A percentile compares a stretch with the other conserved stretches of the same genome.
Conservation (phyloP, 2,113 vertebrate genomes). For the cat (Felis catus) region DNA sequence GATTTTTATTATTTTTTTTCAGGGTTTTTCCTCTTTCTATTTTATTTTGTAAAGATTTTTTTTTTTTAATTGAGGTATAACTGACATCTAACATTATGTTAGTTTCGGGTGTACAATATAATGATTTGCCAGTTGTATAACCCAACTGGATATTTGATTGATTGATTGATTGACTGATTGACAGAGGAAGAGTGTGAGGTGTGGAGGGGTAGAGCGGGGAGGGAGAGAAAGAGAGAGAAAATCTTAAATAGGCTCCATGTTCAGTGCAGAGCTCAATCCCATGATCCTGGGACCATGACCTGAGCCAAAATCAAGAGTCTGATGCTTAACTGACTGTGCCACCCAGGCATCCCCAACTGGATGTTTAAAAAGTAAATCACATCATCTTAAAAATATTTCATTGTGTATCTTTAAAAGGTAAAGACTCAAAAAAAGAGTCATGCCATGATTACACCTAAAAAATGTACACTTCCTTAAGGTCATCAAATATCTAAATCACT, state of each 20-base stretch:
- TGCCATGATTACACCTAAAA: background rate
- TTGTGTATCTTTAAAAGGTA: background rate
- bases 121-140: background rate
- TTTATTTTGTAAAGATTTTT: background rate
- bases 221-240: no score
- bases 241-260: no score
- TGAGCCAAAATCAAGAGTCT: no score
- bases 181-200: no score
- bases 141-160: background rate
- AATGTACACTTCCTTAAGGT: background rate
- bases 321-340: no score
- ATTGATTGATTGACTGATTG: no score
- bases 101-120: background rate
- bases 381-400: constrained; percentile 21
- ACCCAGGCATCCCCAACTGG: background rate
- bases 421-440: background rate
- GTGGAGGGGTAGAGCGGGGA: no score
- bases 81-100: background rate
- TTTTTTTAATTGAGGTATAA: background rate
- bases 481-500: background rate
- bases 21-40: background rate
- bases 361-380: background rate
- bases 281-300: no score
- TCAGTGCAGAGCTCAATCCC: no score
- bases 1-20: background rate